A percentile compares a stretch with the other conserved stretches of the same genome.
Conservation (phyloP, 30 jellyfish, hydroid and myxozoan genomes). For the Aurelia aurita region DNA sequence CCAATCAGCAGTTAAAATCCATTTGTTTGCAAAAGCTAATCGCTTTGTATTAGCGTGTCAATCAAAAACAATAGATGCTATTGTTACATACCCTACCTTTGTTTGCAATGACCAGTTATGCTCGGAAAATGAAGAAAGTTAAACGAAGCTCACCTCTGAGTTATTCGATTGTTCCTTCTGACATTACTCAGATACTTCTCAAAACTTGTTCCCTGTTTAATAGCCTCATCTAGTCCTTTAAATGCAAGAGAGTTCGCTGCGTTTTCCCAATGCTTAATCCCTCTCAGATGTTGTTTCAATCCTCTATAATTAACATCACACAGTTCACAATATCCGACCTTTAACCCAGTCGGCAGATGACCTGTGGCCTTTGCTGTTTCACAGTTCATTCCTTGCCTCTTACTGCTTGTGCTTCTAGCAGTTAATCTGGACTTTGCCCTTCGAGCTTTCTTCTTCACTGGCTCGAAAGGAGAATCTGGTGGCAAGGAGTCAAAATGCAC, state of each 20-base stretch:
- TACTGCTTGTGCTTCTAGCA: constrained; percentile 6
- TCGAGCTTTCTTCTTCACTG: constrained; percentile 1
- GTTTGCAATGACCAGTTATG: no score
- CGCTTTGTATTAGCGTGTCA: no score
- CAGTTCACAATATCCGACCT: constrained; percentile 57
- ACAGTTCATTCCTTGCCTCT: constrained; percentile 4
- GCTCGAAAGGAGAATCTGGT: constrained; percentile 51
- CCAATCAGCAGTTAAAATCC: no score
- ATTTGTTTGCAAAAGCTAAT: no score
- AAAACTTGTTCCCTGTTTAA: constrained; percentile 33
- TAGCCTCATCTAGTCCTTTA: constrained; percentile 52
- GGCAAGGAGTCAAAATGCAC: constrained; percentile 29
- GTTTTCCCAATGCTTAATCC: constrained; percentile 31
- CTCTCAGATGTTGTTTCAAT: constrained; percentile 49
- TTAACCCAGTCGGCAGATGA: constrained; percentile 5
- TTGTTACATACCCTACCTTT: no score
- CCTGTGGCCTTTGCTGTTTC: constrained; percentile 54
- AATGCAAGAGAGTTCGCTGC: constrained; percentile 27
- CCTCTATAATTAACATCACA: constrained; percentile 48
- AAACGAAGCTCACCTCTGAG: no score
- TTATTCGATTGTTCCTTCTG: neutral
- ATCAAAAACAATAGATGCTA: no score
- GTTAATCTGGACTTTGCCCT: constrained; percentile 8
- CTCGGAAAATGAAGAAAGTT: no score
- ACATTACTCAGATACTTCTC: neutral